phyloP scores from a whole-genome alignment of 2,888 invertebrate species.

The Hyalella azteca region DNA sequence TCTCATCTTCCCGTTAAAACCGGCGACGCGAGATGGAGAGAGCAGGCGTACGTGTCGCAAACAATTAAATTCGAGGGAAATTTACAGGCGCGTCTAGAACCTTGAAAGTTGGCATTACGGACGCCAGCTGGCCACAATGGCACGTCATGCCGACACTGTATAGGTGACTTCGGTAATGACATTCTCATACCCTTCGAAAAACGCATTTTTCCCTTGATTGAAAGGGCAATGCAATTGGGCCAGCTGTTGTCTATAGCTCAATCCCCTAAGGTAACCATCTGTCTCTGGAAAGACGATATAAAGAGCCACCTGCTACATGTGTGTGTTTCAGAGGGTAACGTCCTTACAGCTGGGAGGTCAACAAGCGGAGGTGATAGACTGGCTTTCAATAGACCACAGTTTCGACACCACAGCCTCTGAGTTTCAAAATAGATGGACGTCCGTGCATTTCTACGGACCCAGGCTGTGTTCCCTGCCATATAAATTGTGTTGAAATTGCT shows the following conservation, averaged over 20 bases:
- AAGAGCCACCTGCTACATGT: not conserved
- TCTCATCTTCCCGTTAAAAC: not conserved
- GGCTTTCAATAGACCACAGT: not conserved
- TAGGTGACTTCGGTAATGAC: not conserved
- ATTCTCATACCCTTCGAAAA: not conserved
- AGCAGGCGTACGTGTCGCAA: not conserved
- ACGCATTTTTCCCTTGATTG: not conserved
- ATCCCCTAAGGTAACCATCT: not conserved
- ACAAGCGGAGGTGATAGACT: conserved; percentile 1
- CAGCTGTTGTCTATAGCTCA: not conserved
- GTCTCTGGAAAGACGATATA: not conserved
- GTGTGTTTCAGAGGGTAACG: conserved; percentile 20
- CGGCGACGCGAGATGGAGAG: not conserved
- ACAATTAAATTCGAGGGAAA: not conserved
- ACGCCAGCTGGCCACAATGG: not conserved
- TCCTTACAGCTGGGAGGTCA: not conserved
- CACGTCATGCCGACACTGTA: not conserved
- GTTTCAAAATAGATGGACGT: not conserved
- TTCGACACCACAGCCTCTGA: not conserved
- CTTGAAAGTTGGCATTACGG: conserved; percentile 3
- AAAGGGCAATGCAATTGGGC: not conserved
- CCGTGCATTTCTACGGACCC: not conserved
- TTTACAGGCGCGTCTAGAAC: not conserved
- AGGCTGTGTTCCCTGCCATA: not conserved
- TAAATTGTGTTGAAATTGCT: not conserved